Conservation (phyloP, 2,888 invertebrate species). For the Caenorhabditis sp. region DNA sequence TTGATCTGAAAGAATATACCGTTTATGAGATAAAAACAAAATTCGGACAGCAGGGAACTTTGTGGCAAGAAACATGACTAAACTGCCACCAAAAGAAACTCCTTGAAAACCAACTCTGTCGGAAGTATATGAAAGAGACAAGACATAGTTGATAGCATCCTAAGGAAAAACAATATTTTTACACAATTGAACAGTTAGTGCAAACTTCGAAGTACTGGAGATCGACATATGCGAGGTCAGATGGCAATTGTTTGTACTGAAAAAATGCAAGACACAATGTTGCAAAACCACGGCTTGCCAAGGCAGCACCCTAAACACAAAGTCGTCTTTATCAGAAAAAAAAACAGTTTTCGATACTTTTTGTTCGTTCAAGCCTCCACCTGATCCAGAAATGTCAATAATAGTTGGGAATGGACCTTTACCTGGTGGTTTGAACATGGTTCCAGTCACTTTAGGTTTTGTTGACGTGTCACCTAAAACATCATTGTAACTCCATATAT, state of each 20-base stretch:
- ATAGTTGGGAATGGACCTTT: constrained; percentile 56
- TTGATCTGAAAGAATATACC: constrained; percentile 31
- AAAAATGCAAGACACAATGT: constrained; percentile 53
- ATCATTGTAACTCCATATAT: too few relatives aligned
- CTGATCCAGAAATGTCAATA: constrained; percentile 65
- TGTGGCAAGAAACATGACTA: constrained; percentile 42
- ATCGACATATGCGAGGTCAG: constrained; percentile 23
- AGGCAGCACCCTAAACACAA: constrained; percentile 43
- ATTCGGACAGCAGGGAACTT: constrained; percentile 43
- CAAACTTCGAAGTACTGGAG: constrained; percentile 49
- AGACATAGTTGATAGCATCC: constrained; percentile 48
- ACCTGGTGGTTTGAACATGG: constrained; percentile 63
- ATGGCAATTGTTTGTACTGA: constrained; percentile 47
- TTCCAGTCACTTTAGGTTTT: constrained; percentile 44
- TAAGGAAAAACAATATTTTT: too few relatives aligned
- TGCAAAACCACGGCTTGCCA: constrained; percentile 55
- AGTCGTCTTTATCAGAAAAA: too few relatives aligned
- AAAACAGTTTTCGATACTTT: too few relatives aligned
- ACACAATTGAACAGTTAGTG: not conserved
- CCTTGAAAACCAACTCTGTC: constrained; percentile 52
- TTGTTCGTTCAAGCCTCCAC: constrained; percentile 63
- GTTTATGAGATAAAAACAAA: not conserved
- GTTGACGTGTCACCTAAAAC: not conserved
- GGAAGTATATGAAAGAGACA: constrained; percentile 39
- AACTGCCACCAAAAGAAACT: constrained; percentile 52